Evolutionary conservation across 2,797 vertebrate species (phyloP).

Genomic region (Pseudomugil gertrudae): DNA sequence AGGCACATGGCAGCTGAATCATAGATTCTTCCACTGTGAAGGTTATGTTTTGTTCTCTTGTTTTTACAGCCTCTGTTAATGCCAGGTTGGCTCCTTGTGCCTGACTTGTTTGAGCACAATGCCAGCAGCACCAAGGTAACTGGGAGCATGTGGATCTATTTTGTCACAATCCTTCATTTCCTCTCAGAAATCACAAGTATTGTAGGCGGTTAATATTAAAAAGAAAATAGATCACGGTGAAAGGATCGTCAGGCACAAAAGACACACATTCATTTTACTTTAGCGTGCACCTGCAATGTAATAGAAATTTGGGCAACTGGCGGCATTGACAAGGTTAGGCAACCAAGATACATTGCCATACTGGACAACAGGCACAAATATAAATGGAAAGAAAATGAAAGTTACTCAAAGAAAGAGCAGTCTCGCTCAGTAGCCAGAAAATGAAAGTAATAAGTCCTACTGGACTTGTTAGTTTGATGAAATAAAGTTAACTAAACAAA

Average conservation of each 20-base stretch:
- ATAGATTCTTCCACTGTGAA: constrained; percentile 49
- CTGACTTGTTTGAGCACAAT: constrained; percentile 41
- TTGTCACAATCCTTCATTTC: constrained; percentile 13
- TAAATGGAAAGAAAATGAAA: constrained; percentile 20
- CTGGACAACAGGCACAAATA: constrained; percentile 9
- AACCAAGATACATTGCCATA: constrained; percentile 36
- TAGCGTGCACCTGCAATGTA: constrained; percentile 21
- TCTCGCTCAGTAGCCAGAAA: constrained; percentile 5
- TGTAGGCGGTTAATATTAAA: constrained; percentile 2
- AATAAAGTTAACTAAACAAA: constrained; percentile 30
- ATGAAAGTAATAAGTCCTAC: constrained; percentile 41
- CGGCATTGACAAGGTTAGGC: constrained; percentile 25
- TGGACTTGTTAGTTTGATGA: constrained; percentile 10
- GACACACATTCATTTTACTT: constrained; percentile 17
- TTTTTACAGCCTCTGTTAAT: constrained; percentile 50
- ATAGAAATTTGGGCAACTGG: constrained; percentile 20
- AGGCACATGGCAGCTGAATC: constrained; percentile 43
- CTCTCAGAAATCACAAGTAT: background rate
- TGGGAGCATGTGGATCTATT: constrained; percentile 14
- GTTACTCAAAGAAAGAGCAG: constrained; percentile 9
- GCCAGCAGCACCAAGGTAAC: constrained; percentile 38
- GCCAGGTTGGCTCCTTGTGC: constrained; percentile 33
- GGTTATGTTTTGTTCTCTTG: constrained; percentile 60
- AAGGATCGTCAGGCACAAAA: constrained; percentile 12
- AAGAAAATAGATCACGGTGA: constrained; percentile 18